Evolutionary conservation across 1,140 invertebrate species (phyloP), one percentile per base, ranked within the genome.

Genomic region (Sesamia nonagrioides): DNA sequence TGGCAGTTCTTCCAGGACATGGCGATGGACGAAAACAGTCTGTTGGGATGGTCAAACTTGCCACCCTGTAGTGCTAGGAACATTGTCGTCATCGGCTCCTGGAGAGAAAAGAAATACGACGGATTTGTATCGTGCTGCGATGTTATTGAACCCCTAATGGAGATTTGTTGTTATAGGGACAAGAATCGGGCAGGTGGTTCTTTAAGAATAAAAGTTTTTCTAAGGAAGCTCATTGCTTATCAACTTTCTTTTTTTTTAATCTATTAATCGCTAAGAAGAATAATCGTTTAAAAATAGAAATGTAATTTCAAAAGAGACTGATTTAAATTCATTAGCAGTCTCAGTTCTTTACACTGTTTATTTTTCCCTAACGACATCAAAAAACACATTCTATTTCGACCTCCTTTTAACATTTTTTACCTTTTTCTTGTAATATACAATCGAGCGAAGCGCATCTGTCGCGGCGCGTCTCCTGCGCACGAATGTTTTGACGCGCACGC

Each of bases 71-170:
- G 96, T 15, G 99, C 98, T 81, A 99, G 95, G 95, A 99, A 99
- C 98, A 99, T 98, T 5, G 99, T 99, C 1, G 99, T 99, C 95
- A 99, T 99, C 0, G 99, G 99, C 95, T 99, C 99, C 97, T 98
- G 90, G 8, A 60, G 79, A 66, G 11, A 18, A 74, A 11, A 74
- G 17, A 17, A 27, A 27, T 27, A 27, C 1, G 27, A 27, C 27
- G 27, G 27, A 3, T 27, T 27, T 27, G 27, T 27, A 27, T 3
- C 27, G 27, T 1, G 27, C 3, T 27, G 27, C 27, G 27, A 27
- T 27, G 27, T 27, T 27, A 27, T 3, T 27, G 27, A 27, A 27
- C 3, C 3, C 3, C 27, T 1, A 27, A 1, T 27, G 27, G 3
- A 27, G 27, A 27, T 27, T 27, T 3, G 27, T 1, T 27, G 3